Base-by-base conservation (phyloP, 2,797 vertebrate genomes). In the Borostomias antarcticus region DNA sequence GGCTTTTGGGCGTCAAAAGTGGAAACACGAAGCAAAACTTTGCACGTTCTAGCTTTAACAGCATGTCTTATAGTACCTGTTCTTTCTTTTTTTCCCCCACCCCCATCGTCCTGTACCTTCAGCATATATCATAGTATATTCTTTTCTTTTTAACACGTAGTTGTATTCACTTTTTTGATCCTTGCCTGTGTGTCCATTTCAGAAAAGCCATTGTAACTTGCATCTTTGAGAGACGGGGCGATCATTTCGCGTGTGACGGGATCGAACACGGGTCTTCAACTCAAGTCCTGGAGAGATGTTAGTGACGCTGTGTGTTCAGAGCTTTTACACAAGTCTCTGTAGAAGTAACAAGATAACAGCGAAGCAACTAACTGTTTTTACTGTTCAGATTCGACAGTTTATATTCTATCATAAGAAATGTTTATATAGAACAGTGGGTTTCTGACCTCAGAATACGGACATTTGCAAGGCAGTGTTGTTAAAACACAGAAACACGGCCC, bases 1-100 rank as follows among this genome's bases (percentile, higher is more conserved):
- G 91, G 82, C 89, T 78, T 85, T 68, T 81, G 84, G 77, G 86
- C 75, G 87, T 76, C 56, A 53, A 11, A 63, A 77, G 62, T 51
- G 62, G 78, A 81, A 76, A 88, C 82, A 82, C 89, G 88, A 90
- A 93, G 89, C 93, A 92, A 80, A 85, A 89, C 90, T 95, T 92
- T 96, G 95, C 95, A 96, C 92, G 89, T 91, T 92, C 66, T 91
- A 92, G 92, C 91, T 94, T 94, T 90, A 92, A 90, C 90, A 94
- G 92, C 94, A 95, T 94, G 95, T 91, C 92, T 82, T 79, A 76
- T 75, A 86, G 80, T 79, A 33, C 82, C 73, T 82, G 78, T 29
- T 80, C 87, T 61, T 82, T 88, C 79, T 89, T 80, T 84, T 4
- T 53, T 50, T 28, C 48, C 73, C 77, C 13, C 0, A 51, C 85